Evolutionary conservation across 37 sponge, comb jelly and placozoan genomes (phyloP).

Genomic region (Sycon ciliatum): DNA sequence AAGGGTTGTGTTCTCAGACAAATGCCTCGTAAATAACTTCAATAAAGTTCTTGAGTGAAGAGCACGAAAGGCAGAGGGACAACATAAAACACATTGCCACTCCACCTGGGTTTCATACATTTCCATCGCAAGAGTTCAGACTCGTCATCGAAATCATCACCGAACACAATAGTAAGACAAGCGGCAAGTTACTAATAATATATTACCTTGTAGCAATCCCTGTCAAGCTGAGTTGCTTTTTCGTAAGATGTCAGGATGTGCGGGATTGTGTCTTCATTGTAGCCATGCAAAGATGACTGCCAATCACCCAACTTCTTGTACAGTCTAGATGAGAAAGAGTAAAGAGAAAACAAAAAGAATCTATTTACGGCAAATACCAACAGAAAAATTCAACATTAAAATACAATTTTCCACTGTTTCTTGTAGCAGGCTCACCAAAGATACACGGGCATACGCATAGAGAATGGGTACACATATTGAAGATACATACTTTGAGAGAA

Average conservation of each 20-base stretch:
- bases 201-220: constrained; percentile 67
- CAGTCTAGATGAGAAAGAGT: constrained; percentile 25
- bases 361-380: too few relatives aligned
- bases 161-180: constrained; percentile 2
- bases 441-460: neutral
- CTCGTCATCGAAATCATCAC: too few relatives aligned
- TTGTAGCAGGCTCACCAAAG: too few relatives aligned
- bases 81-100: neutral
- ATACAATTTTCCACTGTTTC: neutral
- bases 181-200: neutral
- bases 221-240: constrained; percentile 70
- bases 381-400: too few relatives aligned
- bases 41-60: too few relatives aligned
- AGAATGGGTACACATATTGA: neutral
- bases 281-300: constrained; percentile 14
- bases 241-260: constrained; percentile 58
- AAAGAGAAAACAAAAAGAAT: neutral
- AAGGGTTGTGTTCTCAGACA: too few relatives aligned
- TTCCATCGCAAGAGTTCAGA: too few relatives aligned
- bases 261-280: constrained; percentile 19
- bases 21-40: too few relatives aligned
- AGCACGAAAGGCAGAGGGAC: too few relatives aligned
- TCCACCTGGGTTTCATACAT: too few relatives aligned
- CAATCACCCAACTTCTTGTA: constrained; percentile 82
- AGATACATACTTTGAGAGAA: too few relatives aligned